A percentile compares a stretch with the other conserved stretches of the same genome.
Evolutionary conservation across 2,888 invertebrate genomes (phyloP).

Genomic region (Apodemia hepburni): DNA sequence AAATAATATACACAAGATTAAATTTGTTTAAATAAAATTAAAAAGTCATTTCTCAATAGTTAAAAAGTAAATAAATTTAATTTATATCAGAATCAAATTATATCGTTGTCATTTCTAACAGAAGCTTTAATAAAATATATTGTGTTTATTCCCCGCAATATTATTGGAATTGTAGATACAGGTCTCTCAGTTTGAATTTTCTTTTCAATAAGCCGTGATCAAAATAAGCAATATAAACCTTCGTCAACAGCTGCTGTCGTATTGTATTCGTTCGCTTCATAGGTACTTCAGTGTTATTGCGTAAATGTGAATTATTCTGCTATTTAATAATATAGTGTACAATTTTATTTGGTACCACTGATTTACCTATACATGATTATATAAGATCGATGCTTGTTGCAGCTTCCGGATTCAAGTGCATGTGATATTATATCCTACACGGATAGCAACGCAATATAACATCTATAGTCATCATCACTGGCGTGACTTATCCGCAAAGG

Average conservation of each 20-base stretch:
- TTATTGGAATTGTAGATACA: background rate
- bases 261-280: background rate
- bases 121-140: background rate
- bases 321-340: slow-evolving; percentile 2
- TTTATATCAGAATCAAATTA: too few relatives aligned
- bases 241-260: slow-evolving; percentile 6
- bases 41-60: too few relatives aligned
- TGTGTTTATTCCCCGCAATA: background rate
- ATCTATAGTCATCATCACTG: too few relatives aligned
- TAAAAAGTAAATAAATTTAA: too few relatives aligned
- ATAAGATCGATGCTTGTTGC: too few relatives aligned
- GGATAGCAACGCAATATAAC: too few relatives aligned
- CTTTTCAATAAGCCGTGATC: slow-evolving; percentile 2
- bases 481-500: too few relatives aligned
- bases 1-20: too few relatives aligned
- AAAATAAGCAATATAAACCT: slow-evolving; percentile 6
- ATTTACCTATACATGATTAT: background rate
- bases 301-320: background rate
- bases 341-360: background rate
- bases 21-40: too few relatives aligned
- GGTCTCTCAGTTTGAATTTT: background rate
- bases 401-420: too few relatives aligned
- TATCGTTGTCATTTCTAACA: too few relatives aligned
- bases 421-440: too few relatives aligned
- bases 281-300: background rate